These are phyloP conservation scores for Brachyrhaphis roseni DNA, from an alignment of 2,797 vertebrate species.

Conservation along the genomic window DNA sequence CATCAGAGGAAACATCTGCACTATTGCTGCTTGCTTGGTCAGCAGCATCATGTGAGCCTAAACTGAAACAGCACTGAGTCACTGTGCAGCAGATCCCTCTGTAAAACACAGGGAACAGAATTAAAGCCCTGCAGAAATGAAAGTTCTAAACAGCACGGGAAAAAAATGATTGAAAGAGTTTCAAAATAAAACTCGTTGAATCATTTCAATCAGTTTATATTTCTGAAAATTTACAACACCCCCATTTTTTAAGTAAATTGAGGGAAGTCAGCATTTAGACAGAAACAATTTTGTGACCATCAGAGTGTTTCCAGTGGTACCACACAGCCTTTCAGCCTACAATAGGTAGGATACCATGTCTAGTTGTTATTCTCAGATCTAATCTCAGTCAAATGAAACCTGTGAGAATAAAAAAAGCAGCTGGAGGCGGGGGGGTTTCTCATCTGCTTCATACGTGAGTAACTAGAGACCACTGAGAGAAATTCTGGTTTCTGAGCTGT, in stretches of 20 bases:
- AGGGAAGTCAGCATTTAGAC: neutral
- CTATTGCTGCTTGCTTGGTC: slow-evolving; percentile 16
- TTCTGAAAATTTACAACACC: neutral
- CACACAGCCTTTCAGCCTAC: slow-evolving; percentile 1
- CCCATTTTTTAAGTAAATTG: neutral
- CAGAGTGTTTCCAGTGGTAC: neutral
- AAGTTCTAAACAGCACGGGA: neutral
- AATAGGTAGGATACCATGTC: neutral
- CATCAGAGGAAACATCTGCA: slow-evolving; percentile 26
- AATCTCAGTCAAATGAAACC: slow-evolving; percentile 27
- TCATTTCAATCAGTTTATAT: no score
- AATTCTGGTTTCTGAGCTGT: slow-evolving; percentile 35
- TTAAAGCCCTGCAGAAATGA: neutral
- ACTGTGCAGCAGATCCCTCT: slow-evolving; percentile 5
- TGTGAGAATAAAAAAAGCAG: slow-evolving; percentile 25
- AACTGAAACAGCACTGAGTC: slow-evolving; percentile 27
- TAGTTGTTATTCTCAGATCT: slow-evolving; percentile 25
- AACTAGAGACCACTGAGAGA: slow-evolving; percentile 16
- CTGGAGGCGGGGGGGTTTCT: slow-evolving; percentile 15
- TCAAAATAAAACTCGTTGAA: neutral
- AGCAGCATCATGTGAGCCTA: slow-evolving; percentile 20
- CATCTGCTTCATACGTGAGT: slow-evolving; percentile 13
- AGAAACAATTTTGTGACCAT: neutral
- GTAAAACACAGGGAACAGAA: neutral
- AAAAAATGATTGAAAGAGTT: neutral